phyloP scores from a whole-genome alignment of 23 tunicate species.

The Ascidia mentula region DNA sequence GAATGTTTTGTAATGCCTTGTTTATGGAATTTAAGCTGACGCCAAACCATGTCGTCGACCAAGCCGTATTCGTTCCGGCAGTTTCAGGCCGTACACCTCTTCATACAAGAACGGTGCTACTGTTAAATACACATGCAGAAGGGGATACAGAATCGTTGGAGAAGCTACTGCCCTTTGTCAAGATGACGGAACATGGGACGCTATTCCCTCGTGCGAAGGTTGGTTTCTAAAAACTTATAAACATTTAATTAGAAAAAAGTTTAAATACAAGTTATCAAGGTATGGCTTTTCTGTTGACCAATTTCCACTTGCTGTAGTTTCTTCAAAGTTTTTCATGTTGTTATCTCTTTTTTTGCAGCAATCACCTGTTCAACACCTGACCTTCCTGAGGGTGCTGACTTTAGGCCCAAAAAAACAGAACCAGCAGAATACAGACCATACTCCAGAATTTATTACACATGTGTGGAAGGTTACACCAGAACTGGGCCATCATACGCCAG shows the following conservation, averaged over 20 bases:
- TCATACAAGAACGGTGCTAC: neutral
- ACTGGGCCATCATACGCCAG: neutral
- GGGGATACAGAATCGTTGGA: neutral
- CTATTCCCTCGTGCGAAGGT: neutral
- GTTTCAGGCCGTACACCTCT: neutral
- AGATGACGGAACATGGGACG: neutral
- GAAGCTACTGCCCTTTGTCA: neutral
- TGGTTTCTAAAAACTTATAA: neutral
- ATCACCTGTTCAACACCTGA: neutral
- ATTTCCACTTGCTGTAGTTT: neutral
- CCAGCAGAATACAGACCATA: neutral
- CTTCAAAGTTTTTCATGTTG: no score
- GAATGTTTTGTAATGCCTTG: no score
- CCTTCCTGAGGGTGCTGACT: neutral
- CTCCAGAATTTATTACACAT: neutral
- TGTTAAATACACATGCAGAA: constrained; percentile 3
- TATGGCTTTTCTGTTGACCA: neutral
- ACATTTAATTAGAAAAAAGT: neutral
- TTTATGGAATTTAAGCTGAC: no score
- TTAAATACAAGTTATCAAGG: no score
- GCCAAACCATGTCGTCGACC: neutral
- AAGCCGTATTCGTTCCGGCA: neutral
- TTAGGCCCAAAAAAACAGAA: neutral
- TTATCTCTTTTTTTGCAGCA: neutral
- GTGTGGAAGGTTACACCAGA: neutral